Evolutionary conservation across 2,797 vertebrate species (phyloP).

Genomic region (Falco peregrinus): DNA sequence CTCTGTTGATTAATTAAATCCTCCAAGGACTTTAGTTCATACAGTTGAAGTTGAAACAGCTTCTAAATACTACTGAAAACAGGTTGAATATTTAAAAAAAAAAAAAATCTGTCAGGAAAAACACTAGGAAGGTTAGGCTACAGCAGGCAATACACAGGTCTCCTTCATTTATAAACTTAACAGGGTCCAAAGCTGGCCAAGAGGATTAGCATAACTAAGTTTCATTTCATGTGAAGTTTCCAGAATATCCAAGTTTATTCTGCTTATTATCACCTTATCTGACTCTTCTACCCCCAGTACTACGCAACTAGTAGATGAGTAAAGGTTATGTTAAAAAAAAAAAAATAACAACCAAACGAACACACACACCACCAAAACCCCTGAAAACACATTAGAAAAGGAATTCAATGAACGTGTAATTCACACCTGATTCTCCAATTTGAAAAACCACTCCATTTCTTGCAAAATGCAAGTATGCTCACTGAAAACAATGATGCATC

Average conservation of each 20-base stretch:
- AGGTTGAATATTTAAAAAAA: background rate
- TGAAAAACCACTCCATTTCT: background rate
- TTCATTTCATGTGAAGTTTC: background rate
- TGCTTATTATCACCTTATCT: background rate
- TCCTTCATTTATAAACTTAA: background rate
- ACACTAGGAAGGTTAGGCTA: background rate
- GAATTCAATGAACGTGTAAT: background rate
- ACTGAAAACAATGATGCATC: background rate
- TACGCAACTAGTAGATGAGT: background rate
- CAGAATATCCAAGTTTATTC: background rate
- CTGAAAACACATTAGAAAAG: background rate
- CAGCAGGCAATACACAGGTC: background rate
- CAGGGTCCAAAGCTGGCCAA: background rate
- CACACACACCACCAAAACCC: background rate
- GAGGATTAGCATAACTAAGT: background rate
- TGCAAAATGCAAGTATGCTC: background rate
- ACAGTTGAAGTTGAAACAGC: background rate
- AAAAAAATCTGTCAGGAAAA: background rate
- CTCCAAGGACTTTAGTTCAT: background rate
- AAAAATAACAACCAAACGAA: too few species aligned
- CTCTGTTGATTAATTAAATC: background rate
- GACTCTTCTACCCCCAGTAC: background rate
- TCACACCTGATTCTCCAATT: background rate
- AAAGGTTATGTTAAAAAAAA: background rate
- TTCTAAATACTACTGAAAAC: background rate